Conservation (phyloP, 2,888 invertebrate genomes). For the Lasioglossum calceatum region DNA sequence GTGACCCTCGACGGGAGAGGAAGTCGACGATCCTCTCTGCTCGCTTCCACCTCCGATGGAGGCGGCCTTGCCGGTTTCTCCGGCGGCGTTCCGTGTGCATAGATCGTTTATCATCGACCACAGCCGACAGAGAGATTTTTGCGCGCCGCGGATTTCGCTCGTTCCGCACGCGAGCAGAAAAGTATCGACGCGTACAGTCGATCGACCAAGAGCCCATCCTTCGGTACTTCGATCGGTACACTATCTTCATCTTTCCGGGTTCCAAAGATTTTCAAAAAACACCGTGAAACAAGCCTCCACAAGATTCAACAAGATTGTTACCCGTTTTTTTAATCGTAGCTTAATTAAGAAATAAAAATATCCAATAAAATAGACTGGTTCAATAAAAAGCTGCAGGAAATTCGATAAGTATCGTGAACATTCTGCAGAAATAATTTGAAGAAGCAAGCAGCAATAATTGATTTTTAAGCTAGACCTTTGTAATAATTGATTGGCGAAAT, state of each 20-base stretch:
- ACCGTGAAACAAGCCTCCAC: not conserved
- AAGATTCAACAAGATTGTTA: no score
- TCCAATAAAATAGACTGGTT: no score
- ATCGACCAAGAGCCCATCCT: not conserved
- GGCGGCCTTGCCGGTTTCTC: constrained; percentile 10
- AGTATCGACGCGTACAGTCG: not conserved
- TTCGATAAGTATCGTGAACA: no score
- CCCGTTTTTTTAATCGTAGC: not conserved
- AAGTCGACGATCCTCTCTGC: not conserved
- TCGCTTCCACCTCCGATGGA: not conserved
- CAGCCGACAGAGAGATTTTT: not conserved
- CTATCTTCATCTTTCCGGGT: not conserved
- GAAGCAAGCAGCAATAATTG: no score
- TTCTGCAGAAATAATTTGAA: no score
- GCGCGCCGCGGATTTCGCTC: not conserved
- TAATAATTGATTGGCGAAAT: no score
- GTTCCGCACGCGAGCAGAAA: not conserved
- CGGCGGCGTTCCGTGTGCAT: not conserved
- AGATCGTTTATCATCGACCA: constrained; percentile 13
- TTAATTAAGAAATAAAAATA: not conserved
- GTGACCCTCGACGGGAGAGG: constrained; percentile 29
- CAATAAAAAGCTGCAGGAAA: no score
- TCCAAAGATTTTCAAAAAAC: not conserved
- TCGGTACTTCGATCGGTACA: not conserved
- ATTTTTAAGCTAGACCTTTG: no score